These are phyloP conservation scores for Aplocera efformata DNA, from an alignment of 2,888 invertebrate species.

Conservation along the genomic window DNA sequence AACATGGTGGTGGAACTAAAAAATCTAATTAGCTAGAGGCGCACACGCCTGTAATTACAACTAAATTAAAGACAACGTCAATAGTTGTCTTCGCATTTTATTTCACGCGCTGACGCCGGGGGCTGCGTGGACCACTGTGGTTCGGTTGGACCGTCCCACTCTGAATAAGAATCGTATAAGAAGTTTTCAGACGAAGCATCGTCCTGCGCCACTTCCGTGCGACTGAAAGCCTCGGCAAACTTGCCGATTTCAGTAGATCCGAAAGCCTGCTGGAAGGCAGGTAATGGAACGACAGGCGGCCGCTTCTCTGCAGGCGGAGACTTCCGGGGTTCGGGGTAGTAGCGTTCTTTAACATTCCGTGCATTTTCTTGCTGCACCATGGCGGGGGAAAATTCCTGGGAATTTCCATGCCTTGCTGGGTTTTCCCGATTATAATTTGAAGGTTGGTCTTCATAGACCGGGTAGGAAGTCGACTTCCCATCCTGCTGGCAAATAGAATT, in stretches of 20 bases:
- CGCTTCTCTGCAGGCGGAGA: constrained; percentile 60
- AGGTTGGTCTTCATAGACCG: constrained; percentile 53
- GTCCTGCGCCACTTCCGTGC: constrained; percentile 75
- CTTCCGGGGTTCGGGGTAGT: constrained; percentile 42
- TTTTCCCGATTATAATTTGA: constrained; percentile 48
- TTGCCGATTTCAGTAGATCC: constrained; percentile 93
- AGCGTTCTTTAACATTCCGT: constrained; percentile 42
- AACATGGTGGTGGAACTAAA: constrained; percentile 77
- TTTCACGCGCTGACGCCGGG: constrained; percentile 49
- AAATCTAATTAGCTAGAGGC: constrained; percentile 73
- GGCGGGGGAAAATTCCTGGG: constrained; percentile 43
- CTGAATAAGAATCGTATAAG: constrained; percentile 63
- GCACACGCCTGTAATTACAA: constrained; percentile 56
- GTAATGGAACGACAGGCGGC: constrained; percentile 82
- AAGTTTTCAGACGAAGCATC: constrained; percentile 59
- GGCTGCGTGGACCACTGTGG: constrained; percentile 66
- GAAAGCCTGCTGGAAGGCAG: constrained; percentile 92
- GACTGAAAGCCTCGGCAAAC: constrained; percentile 86
- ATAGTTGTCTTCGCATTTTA: constrained; percentile 74
- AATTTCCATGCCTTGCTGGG: constrained; percentile 39
- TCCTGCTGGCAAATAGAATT: constrained; percentile 58
- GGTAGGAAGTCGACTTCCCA: constrained; percentile 61
- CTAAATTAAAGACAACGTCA: constrained; percentile 56
- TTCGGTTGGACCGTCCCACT: constrained; percentile 65
- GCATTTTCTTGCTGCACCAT: constrained; percentile 35